phyloP scores from a whole-genome alignment of 2,113 vertebrate species.

The Indri indri region DNA sequence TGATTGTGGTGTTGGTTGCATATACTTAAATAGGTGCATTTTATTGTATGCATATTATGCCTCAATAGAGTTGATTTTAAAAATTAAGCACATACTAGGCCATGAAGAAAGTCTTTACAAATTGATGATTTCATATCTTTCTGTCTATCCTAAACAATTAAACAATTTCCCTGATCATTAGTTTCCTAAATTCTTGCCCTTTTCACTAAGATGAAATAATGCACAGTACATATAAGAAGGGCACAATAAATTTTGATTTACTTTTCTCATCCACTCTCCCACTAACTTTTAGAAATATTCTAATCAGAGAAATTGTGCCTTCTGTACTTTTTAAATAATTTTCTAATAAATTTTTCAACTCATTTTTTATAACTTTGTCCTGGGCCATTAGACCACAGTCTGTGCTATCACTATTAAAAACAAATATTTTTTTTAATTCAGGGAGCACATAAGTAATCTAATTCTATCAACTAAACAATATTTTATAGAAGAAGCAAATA shows the following conservation, averaged over 20 bases:
- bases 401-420: background rate
- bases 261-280: background rate
- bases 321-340: background rate
- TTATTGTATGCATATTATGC: background rate
- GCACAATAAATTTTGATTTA: background rate
- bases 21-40: background rate
- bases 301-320: background rate
- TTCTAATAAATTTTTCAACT: background rate
- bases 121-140: background rate
- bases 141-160: background rate
- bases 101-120: background rate
- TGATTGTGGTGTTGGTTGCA: background rate
- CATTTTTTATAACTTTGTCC: background rate
- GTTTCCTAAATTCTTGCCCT: background rate
- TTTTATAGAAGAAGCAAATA: background rate
- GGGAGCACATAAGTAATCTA: background rate
- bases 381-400: background rate
- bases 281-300: background rate
- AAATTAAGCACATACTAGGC: background rate
- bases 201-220: background rate
- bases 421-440: background rate
- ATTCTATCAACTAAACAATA: background rate
- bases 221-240: background rate
- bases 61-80: background rate
- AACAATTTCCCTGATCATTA: background rate